Base-by-base conservation (phyloP, 2,888 invertebrate species). In the Sthenelais limicola region DNA sequence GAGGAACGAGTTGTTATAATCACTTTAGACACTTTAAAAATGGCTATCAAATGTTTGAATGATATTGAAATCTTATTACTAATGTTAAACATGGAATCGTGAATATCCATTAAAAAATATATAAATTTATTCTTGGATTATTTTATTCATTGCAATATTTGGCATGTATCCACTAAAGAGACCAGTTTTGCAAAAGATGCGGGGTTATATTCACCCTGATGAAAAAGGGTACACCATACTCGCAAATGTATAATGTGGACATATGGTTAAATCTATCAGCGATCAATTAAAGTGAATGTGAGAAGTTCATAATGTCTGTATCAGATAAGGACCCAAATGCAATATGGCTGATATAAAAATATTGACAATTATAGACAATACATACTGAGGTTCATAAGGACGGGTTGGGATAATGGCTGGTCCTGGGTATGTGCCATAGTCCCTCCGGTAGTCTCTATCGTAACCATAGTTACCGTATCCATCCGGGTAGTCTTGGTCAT, bases 341-440 rank as follows among this genome's bases (percentile, higher is more conserved):
- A n/a, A n/a, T n/a, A n/a, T n/a, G n/a, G n/a, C n/a, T n/a, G n/a
- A n/a, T n/a, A 51, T 21, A n/a, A 51, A 51, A n/a, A 7, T 51
- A 12, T 51, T n/a, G 5, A 12, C 24, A 12, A 21, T 5, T 28
- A 12, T 54, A 4, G 5, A 32, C n/a, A 5, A n/a, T 18, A 9
- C 62, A 9, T 38, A 62, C 62, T 43, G 35, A 12, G 62, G 35
- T 24, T 24, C 43, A 26, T 62, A 62, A 7, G 35, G 62, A 9
- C 62, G n/a, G 62, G 38, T 15, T 12, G 38, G 62, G 3, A 35
- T 7, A 12, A n/a, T 30, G n/a, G 67, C 67, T 28, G 67, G 67
- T 28, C 70, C 70, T 1, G 70, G 70, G 54, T 70, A 70, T 15
- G 70, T 70, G 5, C 70, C 70, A 30, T 70, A 70, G 26, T 70